phyloP scores from a whole-genome alignment of 2,888 invertebrate species.

The Drosophila cyrtoloma region DNA sequence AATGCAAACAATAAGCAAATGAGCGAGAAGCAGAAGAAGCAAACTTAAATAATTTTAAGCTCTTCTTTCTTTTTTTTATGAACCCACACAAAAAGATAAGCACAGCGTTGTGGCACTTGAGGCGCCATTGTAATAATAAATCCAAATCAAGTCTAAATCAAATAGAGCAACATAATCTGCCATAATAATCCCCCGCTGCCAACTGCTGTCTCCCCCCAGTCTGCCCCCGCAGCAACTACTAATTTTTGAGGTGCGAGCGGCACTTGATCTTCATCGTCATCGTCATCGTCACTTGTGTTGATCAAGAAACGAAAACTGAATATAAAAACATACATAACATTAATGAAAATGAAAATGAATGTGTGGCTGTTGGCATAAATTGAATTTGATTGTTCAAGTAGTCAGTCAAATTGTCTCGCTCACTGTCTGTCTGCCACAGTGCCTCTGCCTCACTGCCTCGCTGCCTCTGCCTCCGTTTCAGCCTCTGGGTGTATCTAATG shows the following conservation, averaged over 20 bases:
- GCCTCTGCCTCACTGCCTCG: constrained; percentile 4
- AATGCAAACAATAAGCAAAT: constrained; percentile 48
- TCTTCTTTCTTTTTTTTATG: constrained; percentile 43
- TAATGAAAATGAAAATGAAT: constrained; percentile 71
- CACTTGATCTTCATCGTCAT: constrained; percentile 58
- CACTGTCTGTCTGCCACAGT: constrained; percentile 33
- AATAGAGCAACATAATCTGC: constrained; percentile 80
- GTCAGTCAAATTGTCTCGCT: constrained; percentile 57
- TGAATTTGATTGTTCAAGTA: constrained; percentile 81
- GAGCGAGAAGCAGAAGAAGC: constrained; percentile 22
- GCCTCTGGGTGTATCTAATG: constrained; percentile 48
- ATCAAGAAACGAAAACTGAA: constrained; percentile 61
- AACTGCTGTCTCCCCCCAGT: background rate
- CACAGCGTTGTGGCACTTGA: constrained; percentile 66
- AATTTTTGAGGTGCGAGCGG: constrained; percentile 57
- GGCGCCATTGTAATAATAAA: constrained; percentile 82
- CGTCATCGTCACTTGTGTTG: constrained; percentile 55
- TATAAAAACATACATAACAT: constrained; percentile 39
- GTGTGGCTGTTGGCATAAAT: constrained; percentile 74
- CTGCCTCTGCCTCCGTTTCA: constrained; percentile 3
- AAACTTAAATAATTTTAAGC: constrained; percentile 66
- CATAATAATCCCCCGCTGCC: constrained; percentile 40
- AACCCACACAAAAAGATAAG: constrained; percentile 71
- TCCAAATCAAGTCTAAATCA: constrained; percentile 77
- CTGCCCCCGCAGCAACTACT: constrained; percentile 8